Percentiles rank a stretch among this genome's conserved stretches.
Conservation (phyloP, 2,888 invertebrate genomes). For the Syrphus vitripennis region DNA sequence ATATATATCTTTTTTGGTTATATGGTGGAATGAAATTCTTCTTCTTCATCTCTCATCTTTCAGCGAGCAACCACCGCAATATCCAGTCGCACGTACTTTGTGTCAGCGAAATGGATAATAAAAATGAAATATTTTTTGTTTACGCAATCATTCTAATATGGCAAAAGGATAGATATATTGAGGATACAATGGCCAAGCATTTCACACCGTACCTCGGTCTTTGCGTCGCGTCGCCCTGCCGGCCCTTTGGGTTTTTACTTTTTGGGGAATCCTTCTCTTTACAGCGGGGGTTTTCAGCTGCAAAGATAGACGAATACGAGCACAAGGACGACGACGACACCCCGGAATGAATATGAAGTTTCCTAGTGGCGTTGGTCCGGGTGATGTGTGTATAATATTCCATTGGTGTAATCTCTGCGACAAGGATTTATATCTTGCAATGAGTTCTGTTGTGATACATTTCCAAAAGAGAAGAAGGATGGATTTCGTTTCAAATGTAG, state of each 20-base stretch:
- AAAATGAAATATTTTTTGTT: constrained; percentile 71
- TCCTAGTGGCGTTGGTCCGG: constrained; percentile 1
- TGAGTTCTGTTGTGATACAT: constrained; percentile 46
- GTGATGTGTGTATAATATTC: constrained; percentile 43
- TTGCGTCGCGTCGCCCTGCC: no score
- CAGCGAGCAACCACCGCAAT: not conserved
- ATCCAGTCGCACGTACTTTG: constrained; percentile 57
- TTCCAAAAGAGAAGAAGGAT: constrained; percentile 16
- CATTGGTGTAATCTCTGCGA: constrained; percentile 66
- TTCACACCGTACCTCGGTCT: constrained; percentile 7
- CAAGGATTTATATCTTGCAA: constrained; percentile 64
- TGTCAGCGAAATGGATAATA: constrained; percentile 71
- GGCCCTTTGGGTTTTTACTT: constrained; percentile 1
- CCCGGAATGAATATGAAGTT: constrained; percentile 23
- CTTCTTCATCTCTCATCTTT: constrained; percentile 30
- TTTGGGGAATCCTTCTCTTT: constrained; percentile 6
- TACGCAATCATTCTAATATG: constrained; percentile 69
- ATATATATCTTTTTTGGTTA: not conserved
- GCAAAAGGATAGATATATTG: constrained; percentile 24
- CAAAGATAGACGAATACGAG: not conserved
- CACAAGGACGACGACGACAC: not conserved
- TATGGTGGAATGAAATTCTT: constrained; percentile 1
- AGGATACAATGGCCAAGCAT: constrained; percentile 48
- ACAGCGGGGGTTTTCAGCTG: not conserved
- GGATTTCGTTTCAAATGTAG: constrained; percentile 9